These are phyloP conservation scores for Ectobius pallidus DNA, from an alignment of 2,888 invertebrate genomes.

Conservation along the genomic window DNA sequence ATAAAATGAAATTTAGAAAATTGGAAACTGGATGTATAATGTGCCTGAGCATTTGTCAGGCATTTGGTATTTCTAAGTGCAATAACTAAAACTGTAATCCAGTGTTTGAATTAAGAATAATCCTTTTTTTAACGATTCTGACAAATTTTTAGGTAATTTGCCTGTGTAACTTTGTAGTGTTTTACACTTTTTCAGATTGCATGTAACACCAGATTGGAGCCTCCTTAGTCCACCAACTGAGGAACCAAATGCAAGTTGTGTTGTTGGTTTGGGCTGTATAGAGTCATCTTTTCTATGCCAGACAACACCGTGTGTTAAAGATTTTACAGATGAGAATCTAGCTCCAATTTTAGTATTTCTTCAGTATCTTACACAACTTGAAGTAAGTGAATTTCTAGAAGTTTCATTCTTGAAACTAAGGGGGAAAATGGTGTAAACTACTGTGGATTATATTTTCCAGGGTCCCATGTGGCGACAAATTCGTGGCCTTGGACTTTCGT, in stretches of 20 bases:
- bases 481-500: slow-evolving; percentile 84
- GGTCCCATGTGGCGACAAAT: slow-evolving; percentile 90
- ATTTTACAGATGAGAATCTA: slow-evolving; percentile 66
- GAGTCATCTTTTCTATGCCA: slow-evolving; percentile 79
- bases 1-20: no score
- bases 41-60: no score
- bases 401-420: no score
- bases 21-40: no score
- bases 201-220: slow-evolving; percentile 57
- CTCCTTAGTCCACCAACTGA: slow-evolving; percentile 54
- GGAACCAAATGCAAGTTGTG: slow-evolving; percentile 61
- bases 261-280: slow-evolving; percentile 80
- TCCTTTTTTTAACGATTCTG: no score
- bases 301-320: slow-evolving; percentile 68
- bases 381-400: no score
- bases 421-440: no score
- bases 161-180: no score
- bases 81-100: no score
- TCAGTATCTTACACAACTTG: slow-evolving; percentile 85
- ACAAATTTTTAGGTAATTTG: no score
- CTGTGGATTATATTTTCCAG: slow-evolving; percentile 59
- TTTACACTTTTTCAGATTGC: slow-evolving; percentile 55
- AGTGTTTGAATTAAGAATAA: no score
- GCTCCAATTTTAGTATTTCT: slow-evolving; percentile 79
- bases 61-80: no score